phyloP scores from a whole-genome alignment of 1,140 invertebrate species.

The Oscheius sp. region DNA sequence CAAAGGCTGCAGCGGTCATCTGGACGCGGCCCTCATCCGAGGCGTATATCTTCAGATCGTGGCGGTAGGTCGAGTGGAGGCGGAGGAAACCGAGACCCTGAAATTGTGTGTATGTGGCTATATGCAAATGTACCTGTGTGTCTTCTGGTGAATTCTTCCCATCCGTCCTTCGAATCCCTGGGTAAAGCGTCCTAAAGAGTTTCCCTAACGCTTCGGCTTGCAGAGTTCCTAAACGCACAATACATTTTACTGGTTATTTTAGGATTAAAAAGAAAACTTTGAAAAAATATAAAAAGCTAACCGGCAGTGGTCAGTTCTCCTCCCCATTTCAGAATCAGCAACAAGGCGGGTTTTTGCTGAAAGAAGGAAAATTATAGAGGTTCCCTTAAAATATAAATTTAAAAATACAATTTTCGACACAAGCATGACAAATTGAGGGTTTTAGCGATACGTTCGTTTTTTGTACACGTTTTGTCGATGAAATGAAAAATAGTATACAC shows the following conservation, averaged over 20 bases:
- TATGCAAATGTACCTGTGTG: constrained; percentile 67
- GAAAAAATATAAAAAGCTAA: not conserved
- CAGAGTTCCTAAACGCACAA: constrained; percentile 67
- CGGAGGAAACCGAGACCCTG: constrained; percentile 81
- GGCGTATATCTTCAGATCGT: constrained; percentile 98
- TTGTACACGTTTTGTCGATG: no score
- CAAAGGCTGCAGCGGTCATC: constrained; percentile 99
- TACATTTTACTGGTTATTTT: not conserved
- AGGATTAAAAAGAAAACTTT: not conserved
- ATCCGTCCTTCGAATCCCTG: constrained; percentile 65
- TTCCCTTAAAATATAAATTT: not conserved
- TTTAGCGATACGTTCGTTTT: no score
- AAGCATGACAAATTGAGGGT: no score
- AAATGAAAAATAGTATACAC: no score
- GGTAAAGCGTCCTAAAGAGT: constrained; percentile 98
- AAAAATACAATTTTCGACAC: not conserved
- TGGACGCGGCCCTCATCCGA: constrained; percentile 97
- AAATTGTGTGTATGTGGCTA: no score
- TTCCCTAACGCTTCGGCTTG: constrained; percentile 95
- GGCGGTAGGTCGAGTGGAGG: constrained; percentile 93
- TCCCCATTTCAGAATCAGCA: constrained; percentile 97
- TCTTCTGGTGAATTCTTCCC: constrained; percentile 72
- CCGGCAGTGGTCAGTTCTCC: constrained; percentile 97
- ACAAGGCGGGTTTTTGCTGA: constrained; percentile 77
- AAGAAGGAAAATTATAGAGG: not conserved